Base-by-base conservation (phyloP, 2,113 vertebrate genomes). In the Grantiella picta region DNA sequence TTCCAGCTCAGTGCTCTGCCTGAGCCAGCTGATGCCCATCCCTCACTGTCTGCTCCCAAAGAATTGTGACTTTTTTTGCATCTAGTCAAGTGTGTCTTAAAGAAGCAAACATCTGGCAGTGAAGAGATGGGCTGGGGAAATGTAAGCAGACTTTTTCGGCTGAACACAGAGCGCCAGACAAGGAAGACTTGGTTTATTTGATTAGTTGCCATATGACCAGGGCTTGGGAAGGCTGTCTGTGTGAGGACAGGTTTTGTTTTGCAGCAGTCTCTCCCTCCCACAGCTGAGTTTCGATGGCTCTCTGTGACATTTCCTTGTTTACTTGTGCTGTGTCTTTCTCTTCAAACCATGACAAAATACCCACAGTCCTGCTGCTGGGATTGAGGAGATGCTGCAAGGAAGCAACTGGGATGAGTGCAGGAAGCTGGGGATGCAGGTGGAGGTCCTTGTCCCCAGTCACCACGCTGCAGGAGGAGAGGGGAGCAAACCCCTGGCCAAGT, bases 401-500 rank as follows among this genome's bases (percentile, higher is more conserved):
- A 95, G 95, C 96, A 38, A 7, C 9, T 18, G 61, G 96, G 97
- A 98, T 95, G 95, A 92, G 95, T 95, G 84, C 73, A 93, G 92
- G 95, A 95, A 93, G 64, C 89, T 95, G 86, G 91, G 24, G 95
- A 95, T 78, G 40, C n/a, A 47, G 31, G 11, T 69, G 40, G 29
- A 65, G 33, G 20, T 88, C 45, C 44, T 1, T 12, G 15, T 33
- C 61, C 31, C 31, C n/a, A 36, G 0, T 3, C 20, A 31, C 25
- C 1, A 3, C 22, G 35, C 21, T 2, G 1, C 0, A 2, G 40
- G 31, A 82, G 21, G 40, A 42, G 52, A 64, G 0, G 1, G 3
- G 10, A 49, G 0, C 70, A 50, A 92, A 63, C 14, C 4, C 28
- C 80, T 66, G 54, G 54, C 54, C 52, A 75, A 88, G 79, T 31